Percentiles rank a stretch among this genome's conserved stretches.
phyloP scores from a whole-genome alignment of 2,797 vertebrate species.

The Xenentodon cancila region DNA sequence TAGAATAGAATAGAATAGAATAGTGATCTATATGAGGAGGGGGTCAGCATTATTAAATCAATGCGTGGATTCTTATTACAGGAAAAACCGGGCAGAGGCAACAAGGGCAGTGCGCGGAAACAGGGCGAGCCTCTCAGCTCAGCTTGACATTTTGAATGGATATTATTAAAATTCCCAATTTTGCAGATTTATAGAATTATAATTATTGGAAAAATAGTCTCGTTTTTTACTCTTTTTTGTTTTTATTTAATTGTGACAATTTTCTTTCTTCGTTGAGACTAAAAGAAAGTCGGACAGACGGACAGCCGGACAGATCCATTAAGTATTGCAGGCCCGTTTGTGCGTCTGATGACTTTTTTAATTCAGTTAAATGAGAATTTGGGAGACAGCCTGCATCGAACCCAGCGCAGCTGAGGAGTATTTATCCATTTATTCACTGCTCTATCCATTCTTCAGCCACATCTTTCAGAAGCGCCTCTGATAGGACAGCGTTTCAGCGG shows the following conservation, averaged over 20 bases:
- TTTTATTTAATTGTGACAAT: too few relatives aligned
- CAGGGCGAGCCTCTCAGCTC: too few relatives aligned
- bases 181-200: too few relatives aligned
- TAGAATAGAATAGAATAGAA: constrained; percentile 5
- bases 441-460: constrained; percentile 60
- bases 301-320: not conserved
- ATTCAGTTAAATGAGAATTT: constrained; percentile 49
- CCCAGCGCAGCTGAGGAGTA: constrained; percentile 22
- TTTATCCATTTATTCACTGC: constrained; percentile 58
- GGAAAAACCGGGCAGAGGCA: too few relatives aligned
- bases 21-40: too few relatives aligned
- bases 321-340: not conserved
- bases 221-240: too few relatives aligned
- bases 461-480: constrained; percentile 38
- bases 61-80: constrained; percentile 25
- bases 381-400: constrained; percentile 27
- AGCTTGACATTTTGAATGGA: too few relatives aligned
- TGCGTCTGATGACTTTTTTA: constrained; percentile 33
- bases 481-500: constrained; percentile 40
- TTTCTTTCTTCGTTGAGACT: too few relatives aligned
- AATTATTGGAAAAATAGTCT: too few relatives aligned
- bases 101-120: too few relatives aligned
- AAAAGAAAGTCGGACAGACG: not conserved
- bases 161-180: too few relatives aligned
- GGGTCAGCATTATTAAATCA: too few relatives aligned